Conservation (phyloP, 2,113 vertebrate species). For the Haemorhous mexicanus region DNA sequence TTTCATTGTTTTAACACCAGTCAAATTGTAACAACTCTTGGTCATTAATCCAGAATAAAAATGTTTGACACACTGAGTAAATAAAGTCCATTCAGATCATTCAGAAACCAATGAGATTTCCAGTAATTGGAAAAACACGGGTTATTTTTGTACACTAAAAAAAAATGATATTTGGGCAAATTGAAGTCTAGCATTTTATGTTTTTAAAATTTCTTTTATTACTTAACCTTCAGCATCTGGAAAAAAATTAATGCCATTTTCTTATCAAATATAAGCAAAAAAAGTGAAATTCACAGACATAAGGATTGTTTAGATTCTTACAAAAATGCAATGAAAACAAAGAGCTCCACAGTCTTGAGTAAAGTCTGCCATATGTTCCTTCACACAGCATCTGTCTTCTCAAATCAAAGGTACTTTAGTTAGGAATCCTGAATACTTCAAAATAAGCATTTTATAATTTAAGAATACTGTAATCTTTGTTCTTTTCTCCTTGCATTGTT, state of each 20-base stretch:
- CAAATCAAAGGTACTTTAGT: not conserved
- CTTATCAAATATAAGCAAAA: not conserved
- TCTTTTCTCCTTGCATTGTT: not conserved
- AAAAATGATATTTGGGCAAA: not conserved
- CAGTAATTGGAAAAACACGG: not conserved
- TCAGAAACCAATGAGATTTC: not conserved
- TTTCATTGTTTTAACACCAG: not conserved
- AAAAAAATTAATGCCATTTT: not conserved
- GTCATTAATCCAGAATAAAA: not conserved
- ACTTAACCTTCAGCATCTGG: not conserved
- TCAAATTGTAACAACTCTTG: not conserved
- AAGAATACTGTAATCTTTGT: not conserved
- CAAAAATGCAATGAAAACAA: not conserved
- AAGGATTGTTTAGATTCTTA: not conserved
- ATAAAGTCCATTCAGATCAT: not conserved
- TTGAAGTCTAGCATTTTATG: rapidly evolving
- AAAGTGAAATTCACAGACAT: not conserved
- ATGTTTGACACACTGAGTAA: not conserved
- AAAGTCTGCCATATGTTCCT: not conserved
- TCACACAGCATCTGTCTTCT: not conserved
- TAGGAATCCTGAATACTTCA: not conserved
- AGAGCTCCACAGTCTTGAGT: not conserved
- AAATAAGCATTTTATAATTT: not conserved
- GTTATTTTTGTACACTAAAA: not conserved
- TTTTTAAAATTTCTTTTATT: not conserved